Percentiles rank a stretch among this genome's conserved stretches.
Evolutionary conservation across 1,140 invertebrate genomes (phyloP).

Genomic region (Caenorhabditis tropicalis): DNA sequence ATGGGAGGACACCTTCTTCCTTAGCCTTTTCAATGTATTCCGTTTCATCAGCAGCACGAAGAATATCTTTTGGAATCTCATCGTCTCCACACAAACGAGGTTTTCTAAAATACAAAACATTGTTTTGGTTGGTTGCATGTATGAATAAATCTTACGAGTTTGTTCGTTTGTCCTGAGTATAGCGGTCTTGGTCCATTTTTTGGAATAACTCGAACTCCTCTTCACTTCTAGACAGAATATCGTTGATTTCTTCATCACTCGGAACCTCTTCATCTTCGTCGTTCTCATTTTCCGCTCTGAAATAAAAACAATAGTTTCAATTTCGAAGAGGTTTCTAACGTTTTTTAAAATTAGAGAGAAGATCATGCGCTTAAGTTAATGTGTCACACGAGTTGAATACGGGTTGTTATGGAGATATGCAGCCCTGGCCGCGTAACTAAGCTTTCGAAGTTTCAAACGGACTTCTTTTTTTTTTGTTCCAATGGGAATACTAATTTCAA

Average conservation of each 20-base stretch:
- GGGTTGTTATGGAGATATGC: too few species aligned
- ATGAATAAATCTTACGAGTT: conserved; percentile 66
- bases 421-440: too few species aligned
- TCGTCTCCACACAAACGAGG: conserved; percentile 88
- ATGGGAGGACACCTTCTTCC: conserved; percentile 77
- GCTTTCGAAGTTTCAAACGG: too few species aligned
- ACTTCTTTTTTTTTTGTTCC: too few species aligned
- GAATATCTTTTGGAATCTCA: conserved; percentile 91
- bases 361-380: too few species aligned
- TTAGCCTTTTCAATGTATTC: conserved; percentile 71
- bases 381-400: too few species aligned
- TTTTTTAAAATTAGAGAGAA: too few species aligned
- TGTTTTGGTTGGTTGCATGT: not conserved
- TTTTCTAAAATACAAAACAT: conserved; percentile 76
- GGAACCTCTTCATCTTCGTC: conserved; percentile 91
- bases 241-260: conserved; percentile 98
- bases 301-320: not conserved
- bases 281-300: conserved; percentile 61
- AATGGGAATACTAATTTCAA: too few species aligned
- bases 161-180: conserved; percentile 80
- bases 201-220: conserved; percentile 94
- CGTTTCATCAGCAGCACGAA: conserved; percentile 91
- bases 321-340: too few species aligned
- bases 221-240: conserved; percentile 94
- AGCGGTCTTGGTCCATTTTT: conserved; percentile 87